Base-by-base conservation (phyloP, 2,113 vertebrate genomes). In the Malaclemys terrapin region DNA sequence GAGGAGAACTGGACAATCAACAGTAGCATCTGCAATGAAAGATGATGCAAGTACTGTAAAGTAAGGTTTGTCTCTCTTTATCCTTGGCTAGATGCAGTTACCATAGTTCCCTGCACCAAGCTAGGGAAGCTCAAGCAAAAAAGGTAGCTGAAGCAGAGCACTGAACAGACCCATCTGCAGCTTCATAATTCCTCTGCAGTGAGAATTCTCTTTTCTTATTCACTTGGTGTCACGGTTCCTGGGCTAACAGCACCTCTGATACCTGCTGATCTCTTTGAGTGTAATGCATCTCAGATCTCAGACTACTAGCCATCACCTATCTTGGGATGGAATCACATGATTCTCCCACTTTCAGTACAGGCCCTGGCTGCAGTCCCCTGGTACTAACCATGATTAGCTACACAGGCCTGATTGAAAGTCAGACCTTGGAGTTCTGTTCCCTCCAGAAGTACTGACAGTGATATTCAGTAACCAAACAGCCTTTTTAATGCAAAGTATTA, bases 181-280 rank as follows among this genome's bases (percentile, higher is more conserved):
- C 85, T 80, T 49, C 90, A 29, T 78, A 84, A 87, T 69, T 52
- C 50, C 42, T 12, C 24, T 47, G 53, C 69, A 76, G 49, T 3
- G 47, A 75, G 53, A 69, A 3, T 0, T 1, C 3, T n/a, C 10
- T n/a, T 53, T 53, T 54, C 20, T 54, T 65, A 65, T 65, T 65
- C 50, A n/a, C 35, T 81, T 13, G 22, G 22, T 38, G 20, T 53
- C 22, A 53, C 10, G 3, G 13, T 82, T 87, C 87, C 82, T 85
- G 17, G 92, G 82, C 85, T 85, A 87, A 87, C 42, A 89, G 82
- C 82, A 76, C 84, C 47, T 88, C 85, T 89, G 86, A 69, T 47
- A 9, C 24, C 1, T 29, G 5, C 49, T 38, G 52, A 53, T 6
- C 54, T 75, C 90, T 35, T 65, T 3, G 4, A 65, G 16, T n/a